These are phyloP conservation scores for Caenorhabditis plicata DNA, from an alignment of 2,888 invertebrate genomes.

Conservation along the genomic window DNA sequence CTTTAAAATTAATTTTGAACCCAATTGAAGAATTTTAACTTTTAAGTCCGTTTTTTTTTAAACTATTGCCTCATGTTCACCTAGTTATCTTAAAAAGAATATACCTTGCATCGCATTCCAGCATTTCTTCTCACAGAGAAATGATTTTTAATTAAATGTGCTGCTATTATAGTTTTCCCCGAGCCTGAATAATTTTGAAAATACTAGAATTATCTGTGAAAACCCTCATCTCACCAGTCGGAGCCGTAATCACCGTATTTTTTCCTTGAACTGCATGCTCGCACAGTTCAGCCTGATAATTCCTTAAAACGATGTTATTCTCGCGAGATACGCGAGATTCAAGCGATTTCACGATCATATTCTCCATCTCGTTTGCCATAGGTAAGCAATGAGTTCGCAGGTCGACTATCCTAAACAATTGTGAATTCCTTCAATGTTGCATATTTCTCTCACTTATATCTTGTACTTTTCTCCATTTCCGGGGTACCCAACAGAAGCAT, in stretches of 20 bases:
- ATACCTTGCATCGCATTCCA: slow-evolving; percentile 17
- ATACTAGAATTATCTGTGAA: no score
- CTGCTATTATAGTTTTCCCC: slow-evolving; percentile 67
- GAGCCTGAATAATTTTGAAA: no score
- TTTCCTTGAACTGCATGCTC: slow-evolving; percentile 34
- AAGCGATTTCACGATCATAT: slow-evolving; percentile 17
- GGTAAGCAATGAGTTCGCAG: slow-evolving; percentile 8
- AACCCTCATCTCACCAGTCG: no score
- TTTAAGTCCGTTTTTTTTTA: no score
- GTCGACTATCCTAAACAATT: slow-evolving; percentile 16
- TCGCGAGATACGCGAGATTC: slow-evolving; percentile 20
- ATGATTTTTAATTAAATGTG: slow-evolving; percentile 64
- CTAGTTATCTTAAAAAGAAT: no score
- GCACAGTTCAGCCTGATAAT: slow-evolving; percentile 49
- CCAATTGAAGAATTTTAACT: no score
- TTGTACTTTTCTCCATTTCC: background rate
- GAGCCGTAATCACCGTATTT: slow-evolving; percentile 66
- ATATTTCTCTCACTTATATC: slow-evolving; percentile 18
- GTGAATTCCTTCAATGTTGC: background rate
- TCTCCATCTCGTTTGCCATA: background rate
- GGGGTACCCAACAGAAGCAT: slow-evolving; percentile 4
- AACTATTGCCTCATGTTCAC: no score
- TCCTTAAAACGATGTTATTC: slow-evolving; percentile 30
- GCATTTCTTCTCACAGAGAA: slow-evolving; percentile 19
- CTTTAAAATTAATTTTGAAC: no score